These are phyloP conservation scores for Pherbina coryleti DNA, from an alignment of 2,888 invertebrate genomes.

Conservation along the genomic window DNA sequence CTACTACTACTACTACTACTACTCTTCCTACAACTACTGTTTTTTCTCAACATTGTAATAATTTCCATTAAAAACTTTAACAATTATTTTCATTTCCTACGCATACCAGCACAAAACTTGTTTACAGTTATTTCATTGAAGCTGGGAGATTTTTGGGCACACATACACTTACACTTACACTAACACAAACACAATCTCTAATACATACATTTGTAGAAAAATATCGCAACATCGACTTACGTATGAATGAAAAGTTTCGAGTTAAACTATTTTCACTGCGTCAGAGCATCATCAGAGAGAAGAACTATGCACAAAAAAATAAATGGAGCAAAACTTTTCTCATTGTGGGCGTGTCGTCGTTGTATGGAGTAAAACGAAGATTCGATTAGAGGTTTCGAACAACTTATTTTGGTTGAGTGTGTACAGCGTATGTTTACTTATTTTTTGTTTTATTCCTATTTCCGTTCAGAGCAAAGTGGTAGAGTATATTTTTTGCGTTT, in stretches of 20 bases:
- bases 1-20: neutral
- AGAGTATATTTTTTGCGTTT: no score
- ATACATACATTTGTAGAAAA: constrained; percentile 14
- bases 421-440: neutral
- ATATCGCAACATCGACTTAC: constrained; percentile 6
- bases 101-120: constrained; percentile 21
- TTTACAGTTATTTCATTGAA: constrained; percentile 26
- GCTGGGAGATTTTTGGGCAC: neutral
- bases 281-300: neutral
- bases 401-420: constrained; percentile 23
- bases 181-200: no score
- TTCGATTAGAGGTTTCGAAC: constrained; percentile 23
- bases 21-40: neutral
- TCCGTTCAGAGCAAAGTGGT: no score
- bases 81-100: constrained; percentile 37
- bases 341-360: constrained; percentile 40
- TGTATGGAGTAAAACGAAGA: constrained; percentile 26
- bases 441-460: no score
- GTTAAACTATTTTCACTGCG: constrained; percentile 18
- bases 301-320: neutral
- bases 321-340: constrained; percentile 36
- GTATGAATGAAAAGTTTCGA: constrained; percentile 18
- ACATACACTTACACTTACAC: constrained; percentile 37
- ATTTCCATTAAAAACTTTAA: constrained; percentile 37
- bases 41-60: constrained; percentile 13